Base-by-base conservation (phyloP, 2,113 vertebrate genomes). In the Nyctereutes procyonoides region DNA sequence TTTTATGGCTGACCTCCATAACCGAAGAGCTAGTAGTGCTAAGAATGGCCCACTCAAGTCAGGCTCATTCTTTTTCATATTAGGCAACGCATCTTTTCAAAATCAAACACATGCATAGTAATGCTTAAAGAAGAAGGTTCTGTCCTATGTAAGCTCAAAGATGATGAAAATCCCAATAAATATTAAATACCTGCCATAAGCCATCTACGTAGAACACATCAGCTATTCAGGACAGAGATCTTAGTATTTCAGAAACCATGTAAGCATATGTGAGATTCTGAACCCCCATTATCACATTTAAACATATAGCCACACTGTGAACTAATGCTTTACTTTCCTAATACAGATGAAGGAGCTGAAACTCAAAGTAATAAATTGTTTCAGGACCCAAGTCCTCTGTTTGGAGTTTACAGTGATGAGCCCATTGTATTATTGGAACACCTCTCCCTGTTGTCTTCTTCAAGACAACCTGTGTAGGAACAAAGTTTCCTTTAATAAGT, bases 311-410 rank as follows among this genome's bases (percentile, higher is more conserved):
- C 55, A 74, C 10, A 3, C 55, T 83, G 10, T 51, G 38, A 92
- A 73, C 9, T 28, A 71, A 91, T 48, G 17, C 13, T 90, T 94
- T 90, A 30, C 35, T 84, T 94, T 53, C 56, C 69, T 84, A 83
- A 71, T 71, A 63, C 35, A 93, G 35, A 53, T 76, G 5, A 58
- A 91, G 24, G 20, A 65, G 1, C 11, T 26, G 62, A 82, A 90
- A 80, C 35, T 87, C 20, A 76, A 97, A 94, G 26, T 62, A 88
- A 28, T n/a, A 60, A 91, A 90, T 60, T 58, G 24, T 85, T 86
- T 85, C 0, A 3, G 48, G 19, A 62, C 20, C 16, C 76, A 43
- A 43, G 17, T 84, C 30, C 30, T 74, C 24, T 60, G 19, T 38
- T 90, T 82, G 89, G 76, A 92, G 20, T 58, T 95, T 43, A 80